Conservation (phyloP, 2,113 vertebrate species). For the Otolemur garnettii region DNA sequence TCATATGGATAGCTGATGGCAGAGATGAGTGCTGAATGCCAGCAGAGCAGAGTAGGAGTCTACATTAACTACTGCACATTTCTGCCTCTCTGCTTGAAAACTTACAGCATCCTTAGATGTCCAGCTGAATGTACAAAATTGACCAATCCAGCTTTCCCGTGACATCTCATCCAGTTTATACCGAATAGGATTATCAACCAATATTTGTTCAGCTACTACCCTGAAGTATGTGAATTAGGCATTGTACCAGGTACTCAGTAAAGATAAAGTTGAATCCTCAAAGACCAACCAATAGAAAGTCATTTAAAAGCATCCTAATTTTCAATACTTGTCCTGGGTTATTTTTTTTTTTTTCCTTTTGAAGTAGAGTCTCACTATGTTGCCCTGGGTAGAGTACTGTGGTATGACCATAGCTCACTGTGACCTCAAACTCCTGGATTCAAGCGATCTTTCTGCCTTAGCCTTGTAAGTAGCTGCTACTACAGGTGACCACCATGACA, state of each 20-base stretch:
- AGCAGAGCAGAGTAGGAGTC: background rate
- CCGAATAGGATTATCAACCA: background rate
- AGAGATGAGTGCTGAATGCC: background rate
- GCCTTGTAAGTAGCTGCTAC: no score
- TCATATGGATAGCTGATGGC: background rate
- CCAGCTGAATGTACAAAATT: background rate
- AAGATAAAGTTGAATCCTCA: background rate
- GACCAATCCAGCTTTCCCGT: background rate
- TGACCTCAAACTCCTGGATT: no score
- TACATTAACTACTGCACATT: background rate
- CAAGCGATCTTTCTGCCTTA: no score
- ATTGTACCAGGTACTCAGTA: background rate
- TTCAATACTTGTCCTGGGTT: background rate
- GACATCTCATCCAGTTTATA: background rate
- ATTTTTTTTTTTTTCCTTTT: background rate
- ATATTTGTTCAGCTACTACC: background rate
- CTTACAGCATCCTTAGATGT: background rate
- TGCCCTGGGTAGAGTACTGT: no score
- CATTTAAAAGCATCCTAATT: background rate
- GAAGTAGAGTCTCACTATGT: no score
- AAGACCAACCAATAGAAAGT: background rate
- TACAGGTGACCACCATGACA: no score
- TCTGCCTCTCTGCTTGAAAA: background rate
- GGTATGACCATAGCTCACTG: no score
- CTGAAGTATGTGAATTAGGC: background rate